Conservation (phyloP, 2,888 invertebrate species). For the Nephrocerus scutellatus region DNA sequence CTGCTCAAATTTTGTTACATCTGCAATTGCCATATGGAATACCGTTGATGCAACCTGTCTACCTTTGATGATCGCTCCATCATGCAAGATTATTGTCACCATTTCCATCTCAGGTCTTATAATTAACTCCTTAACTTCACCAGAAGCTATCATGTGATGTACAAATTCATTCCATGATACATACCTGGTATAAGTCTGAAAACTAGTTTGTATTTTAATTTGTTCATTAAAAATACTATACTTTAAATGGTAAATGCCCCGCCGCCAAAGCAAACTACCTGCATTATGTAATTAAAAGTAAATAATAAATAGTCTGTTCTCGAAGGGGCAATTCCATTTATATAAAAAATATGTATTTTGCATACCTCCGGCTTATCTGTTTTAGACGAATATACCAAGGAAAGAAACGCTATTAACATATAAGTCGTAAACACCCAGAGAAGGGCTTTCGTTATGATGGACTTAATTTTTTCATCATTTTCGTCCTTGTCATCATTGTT, state of each 20-base stretch:
- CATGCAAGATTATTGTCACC: slow-evolving; percentile 75
- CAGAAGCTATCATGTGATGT: slow-evolving; percentile 86
- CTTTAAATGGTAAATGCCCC: too few species aligned
- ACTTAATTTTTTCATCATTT: slow-evolving; percentile 63
- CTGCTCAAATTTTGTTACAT: slow-evolving; percentile 79
- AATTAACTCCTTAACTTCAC: slow-evolving; percentile 85
- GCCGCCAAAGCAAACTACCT: too few species aligned
- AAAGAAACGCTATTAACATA: slow-evolving; percentile 65
- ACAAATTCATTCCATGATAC: slow-evolving; percentile 97
- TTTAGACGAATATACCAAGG: slow-evolving; percentile 63
- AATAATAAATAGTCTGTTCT: too few species aligned
- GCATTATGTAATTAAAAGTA: too few species aligned
- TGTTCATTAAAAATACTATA: neutral
- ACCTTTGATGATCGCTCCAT: slow-evolving; percentile 82
- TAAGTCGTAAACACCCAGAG: slow-evolving; percentile 74
- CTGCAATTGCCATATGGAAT: slow-evolving; percentile 79
- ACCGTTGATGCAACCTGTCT: slow-evolving; percentile 56
- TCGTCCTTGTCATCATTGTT: slow-evolving; percentile 52
- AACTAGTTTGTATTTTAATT: slow-evolving; percentile 3
- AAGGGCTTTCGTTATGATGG: slow-evolving; percentile 67
- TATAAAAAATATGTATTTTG: too few species aligned
- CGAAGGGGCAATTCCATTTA: too few species aligned
- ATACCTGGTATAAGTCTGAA: slow-evolving; percentile 52
- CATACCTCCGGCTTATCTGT: slow-evolving; percentile 65
- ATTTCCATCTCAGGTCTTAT: slow-evolving; percentile 78